Percentiles rank a stretch among this genome's conserved stretches.
Evolutionary conservation across 53 echinoderm and acorn worm genomes (phyloP).

Genomic region (Crossaster papposus): DNA sequence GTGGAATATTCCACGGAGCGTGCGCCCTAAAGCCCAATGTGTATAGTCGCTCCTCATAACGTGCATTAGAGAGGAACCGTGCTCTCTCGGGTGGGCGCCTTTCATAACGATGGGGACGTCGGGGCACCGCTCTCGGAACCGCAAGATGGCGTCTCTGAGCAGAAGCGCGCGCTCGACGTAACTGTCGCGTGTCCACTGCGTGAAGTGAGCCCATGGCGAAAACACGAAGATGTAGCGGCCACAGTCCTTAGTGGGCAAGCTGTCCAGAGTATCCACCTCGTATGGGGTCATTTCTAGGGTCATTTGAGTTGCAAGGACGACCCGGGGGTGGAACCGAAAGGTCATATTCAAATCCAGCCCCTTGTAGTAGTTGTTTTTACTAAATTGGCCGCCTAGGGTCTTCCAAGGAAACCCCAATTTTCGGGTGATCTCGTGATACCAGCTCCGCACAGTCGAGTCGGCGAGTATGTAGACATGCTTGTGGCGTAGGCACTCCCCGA

Average conservation of each 20-base stretch:
- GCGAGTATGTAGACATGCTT: constrained; percentile 27
- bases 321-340: constrained; percentile 8
- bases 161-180: constrained; percentile 36
- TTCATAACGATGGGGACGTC: constrained; percentile 53
- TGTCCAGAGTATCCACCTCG: constrained; percentile 18
- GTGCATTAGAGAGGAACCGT: not conserved
- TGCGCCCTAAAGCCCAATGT: constrained; percentile 17
- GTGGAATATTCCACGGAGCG: constrained; percentile 15
- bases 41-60: constrained; percentile 36
- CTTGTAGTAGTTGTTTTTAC: constrained; percentile 3
- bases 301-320: not conserved
- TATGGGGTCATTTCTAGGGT: not conserved
- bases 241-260: not conserved
- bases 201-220: constrained; percentile 58
- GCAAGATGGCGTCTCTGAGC: constrained; percentile 25
- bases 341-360: constrained; percentile 11
- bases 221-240: constrained; percentile 32
- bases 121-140: constrained; percentile 45
- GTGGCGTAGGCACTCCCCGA: constrained; percentile 44
- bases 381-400: not conserved
- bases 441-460: constrained; percentile 25
- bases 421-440: constrained; percentile 12
- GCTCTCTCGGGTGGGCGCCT: constrained; percentile 42
- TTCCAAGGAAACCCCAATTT: not conserved
- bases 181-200: constrained; percentile 60